These are phyloP conservation scores for Ovis canadensis DNA, from an alignment of 2,113 vertebrate genomes.

Conservation along the genomic window DNA sequence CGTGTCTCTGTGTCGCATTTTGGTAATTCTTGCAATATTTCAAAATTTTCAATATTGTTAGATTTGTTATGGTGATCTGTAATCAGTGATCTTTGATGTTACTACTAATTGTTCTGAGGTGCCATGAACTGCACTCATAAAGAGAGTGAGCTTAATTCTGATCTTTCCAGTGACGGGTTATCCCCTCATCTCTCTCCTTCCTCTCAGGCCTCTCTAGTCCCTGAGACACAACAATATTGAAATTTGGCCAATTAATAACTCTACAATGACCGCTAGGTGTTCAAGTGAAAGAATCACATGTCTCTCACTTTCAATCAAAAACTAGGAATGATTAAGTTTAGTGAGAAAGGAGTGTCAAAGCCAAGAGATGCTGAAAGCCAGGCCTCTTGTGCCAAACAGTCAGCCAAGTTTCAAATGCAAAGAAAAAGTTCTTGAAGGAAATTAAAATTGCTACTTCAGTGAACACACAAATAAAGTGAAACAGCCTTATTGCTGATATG, in stretches of 20 bases:
- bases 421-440: neutral
- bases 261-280: neutral
- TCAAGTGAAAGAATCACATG: neutral
- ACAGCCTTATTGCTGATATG: neutral
- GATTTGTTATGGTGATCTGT: neutral
- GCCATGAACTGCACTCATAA: neutral
- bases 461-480: neutral
- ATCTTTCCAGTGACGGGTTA: rapidly evolving
- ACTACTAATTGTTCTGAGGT: neutral
- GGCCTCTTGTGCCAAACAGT: neutral
- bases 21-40: neutral
- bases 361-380: neutral
- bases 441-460: neutral
- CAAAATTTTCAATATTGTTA: neutral
- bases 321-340: neutral
- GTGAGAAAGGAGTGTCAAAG: neutral
- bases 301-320: neutral
- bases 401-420: neutral
- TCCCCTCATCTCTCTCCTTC: neutral
- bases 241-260: neutral
- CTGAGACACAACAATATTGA: neutral
- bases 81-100: neutral
- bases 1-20: neutral
- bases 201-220: neutral
- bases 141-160: neutral